phyloP scores from a whole-genome alignment of 2,888 invertebrate genomes.

The Epsilonema sp. region DNA sequence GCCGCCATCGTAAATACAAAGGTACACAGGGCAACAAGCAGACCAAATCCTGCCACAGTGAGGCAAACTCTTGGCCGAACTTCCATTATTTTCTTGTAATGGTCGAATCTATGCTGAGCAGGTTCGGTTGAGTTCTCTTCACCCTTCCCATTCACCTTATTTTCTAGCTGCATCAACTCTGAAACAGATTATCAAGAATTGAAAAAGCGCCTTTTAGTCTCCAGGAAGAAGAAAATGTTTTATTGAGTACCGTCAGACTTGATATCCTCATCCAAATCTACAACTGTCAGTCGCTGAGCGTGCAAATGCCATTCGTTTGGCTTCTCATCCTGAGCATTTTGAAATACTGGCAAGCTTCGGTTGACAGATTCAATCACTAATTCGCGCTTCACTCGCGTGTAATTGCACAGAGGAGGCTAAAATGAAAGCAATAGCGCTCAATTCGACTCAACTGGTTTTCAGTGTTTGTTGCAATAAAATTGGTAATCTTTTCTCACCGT shows the following conservation, averaged over 20 bases:
- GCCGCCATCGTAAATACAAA: conserved; percentile 18
- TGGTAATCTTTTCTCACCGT: too few relatives aligned
- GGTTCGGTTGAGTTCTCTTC: too few relatives aligned
- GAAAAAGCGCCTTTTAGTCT: background rate
- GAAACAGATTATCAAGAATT: background rate
- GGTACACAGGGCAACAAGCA: conserved; percentile 18
- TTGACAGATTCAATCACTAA: background rate
- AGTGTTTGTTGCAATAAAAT: too few relatives aligned
- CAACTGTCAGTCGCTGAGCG: conserved; percentile 20
- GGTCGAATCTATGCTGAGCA: background rate
- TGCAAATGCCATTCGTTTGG: conserved; percentile 15
- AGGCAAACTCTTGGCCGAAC: conserved; percentile 13
- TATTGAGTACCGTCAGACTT: conserved; percentile 1
- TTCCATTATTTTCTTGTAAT: background rate
- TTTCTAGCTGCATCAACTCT: background rate
- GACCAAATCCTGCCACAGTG: conserved; percentile 17
- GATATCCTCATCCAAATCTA: conserved; percentile 15
- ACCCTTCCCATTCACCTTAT: background rate
- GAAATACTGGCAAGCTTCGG: too few relatives aligned
- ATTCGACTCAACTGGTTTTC: background rate
- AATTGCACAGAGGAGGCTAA: conserved; percentile 1
- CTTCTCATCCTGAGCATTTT: too few relatives aligned
- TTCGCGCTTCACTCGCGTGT: background rate
- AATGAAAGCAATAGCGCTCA: background rate
- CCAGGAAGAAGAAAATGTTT: background rate